Evolutionary conservation across 2,113 vertebrate species (phyloP).

Genomic region (Sitta europaea): DNA sequence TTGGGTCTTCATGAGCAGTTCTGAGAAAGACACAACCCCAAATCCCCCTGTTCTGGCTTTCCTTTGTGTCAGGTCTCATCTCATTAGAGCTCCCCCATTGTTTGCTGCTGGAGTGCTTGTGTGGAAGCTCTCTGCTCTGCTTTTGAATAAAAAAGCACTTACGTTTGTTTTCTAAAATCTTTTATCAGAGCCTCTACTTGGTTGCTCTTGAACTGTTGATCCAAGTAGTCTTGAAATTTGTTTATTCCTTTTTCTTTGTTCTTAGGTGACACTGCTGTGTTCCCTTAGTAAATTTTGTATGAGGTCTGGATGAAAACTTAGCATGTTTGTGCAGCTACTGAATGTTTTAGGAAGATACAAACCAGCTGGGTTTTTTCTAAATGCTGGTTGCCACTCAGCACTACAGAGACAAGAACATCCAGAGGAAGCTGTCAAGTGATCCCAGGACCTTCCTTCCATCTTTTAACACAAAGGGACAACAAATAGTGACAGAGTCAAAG

Average conservation of each 20-base stretch:
- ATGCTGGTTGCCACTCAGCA: background rate
- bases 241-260: background rate
- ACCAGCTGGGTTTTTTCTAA: background rate
- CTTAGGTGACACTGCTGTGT: background rate
- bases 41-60: background rate
- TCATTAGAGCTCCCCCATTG: background rate
- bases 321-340: background rate
- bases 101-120: background rate
- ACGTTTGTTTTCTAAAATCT: background rate
- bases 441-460: background rate
- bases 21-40: background rate
- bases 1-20: background rate
- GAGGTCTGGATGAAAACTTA: background rate
- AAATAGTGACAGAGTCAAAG: background rate
- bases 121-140: background rate
- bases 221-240: background rate
- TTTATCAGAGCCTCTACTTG: background rate
- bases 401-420: background rate
- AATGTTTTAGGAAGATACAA: background rate
- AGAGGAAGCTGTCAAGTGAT: background rate
- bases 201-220: background rate
- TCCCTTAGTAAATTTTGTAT: background rate
- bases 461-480: background rate
- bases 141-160: background rate
- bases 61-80: background rate